Evolutionary conservation across 2,888 invertebrate species (phyloP).

Genomic region (Aporophyla lueneburgensis): DNA sequence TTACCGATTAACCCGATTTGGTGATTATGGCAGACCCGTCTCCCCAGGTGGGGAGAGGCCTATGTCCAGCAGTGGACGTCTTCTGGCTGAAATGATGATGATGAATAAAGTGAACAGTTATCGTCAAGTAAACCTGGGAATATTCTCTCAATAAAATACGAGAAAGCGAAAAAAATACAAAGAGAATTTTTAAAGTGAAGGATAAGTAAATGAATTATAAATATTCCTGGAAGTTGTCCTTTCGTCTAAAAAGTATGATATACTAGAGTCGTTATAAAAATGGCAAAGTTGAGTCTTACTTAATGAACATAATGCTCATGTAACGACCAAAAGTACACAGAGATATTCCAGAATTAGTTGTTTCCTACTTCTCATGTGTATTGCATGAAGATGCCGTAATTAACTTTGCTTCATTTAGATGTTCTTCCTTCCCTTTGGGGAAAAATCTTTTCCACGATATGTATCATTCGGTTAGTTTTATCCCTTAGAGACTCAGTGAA

Average conservation of each 20-base stretch:
- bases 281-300: not conserved
- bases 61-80: no score
- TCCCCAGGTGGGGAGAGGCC: no score
- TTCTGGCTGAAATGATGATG: no score
- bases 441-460: slow-evolving; percentile 18
- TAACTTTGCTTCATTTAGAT: slow-evolving; percentile 32
- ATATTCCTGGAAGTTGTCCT: not conserved
- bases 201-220: not conserved
- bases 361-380: slow-evolving; percentile 6
- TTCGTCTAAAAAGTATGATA: not conserved
- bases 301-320: not conserved
- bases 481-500: not conserved
- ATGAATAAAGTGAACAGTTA: not conserved
- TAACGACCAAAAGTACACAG: not conserved
- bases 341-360: not conserved
- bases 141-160: not conserved
- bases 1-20: no score
- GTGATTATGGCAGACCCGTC: no score
- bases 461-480: slow-evolving; percentile 16
- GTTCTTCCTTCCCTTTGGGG: slow-evolving; percentile 5
- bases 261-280: not conserved
- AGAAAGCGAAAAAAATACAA: not conserved
- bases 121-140: not conserved
- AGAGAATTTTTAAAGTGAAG: not conserved
- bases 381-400: slow-evolving; percentile 24